phyloP scores from a whole-genome alignment of 2,797 vertebrate species.

The Spinibarbus caldwelli region DNA sequence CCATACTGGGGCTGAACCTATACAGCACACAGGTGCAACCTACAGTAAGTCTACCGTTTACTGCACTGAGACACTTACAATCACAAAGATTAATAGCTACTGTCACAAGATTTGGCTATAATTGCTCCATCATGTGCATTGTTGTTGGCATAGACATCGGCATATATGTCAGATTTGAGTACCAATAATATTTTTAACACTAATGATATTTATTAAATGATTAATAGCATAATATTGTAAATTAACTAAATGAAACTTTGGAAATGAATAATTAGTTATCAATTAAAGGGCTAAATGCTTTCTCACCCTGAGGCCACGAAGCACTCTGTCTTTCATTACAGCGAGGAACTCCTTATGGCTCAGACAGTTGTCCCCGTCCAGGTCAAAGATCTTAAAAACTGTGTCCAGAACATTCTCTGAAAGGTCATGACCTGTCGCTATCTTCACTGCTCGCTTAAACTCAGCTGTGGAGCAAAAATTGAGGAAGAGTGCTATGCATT shows the following conservation, averaged over 20 bases:
- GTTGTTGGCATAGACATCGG: not conserved
- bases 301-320: slow-evolving; percentile 92
- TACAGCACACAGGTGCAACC: slow-evolving; percentile 47
- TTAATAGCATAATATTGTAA: not conserved
- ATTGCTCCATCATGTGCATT: not conserved
- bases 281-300: not conserved
- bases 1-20: slow-evolving; percentile 88
- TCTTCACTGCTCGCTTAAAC: slow-evolving; percentile 94
- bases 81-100: slow-evolving; percentile 1
- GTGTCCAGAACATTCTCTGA: slow-evolving; percentile 94
- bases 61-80: not conserved
- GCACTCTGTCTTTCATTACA: slow-evolving; percentile 90
- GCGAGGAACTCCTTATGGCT: slow-evolving; percentile 92
- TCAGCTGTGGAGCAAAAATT: slow-evolving; percentile 77
- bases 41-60: not conserved
- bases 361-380: slow-evolving; percentile 93
- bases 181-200: not conserved
- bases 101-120: not conserved
- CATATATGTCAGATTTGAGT: not conserved
- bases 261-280: not conserved
- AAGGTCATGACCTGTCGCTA: slow-evolving; percentile 92
- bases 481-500: not conserved
- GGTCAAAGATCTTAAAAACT: slow-evolving; percentile 95
- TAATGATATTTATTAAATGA: not conserved
- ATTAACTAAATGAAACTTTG: not conserved